Conservation (phyloP, 2,888 invertebrate species). For the Eucera pruinosa region DNA sequence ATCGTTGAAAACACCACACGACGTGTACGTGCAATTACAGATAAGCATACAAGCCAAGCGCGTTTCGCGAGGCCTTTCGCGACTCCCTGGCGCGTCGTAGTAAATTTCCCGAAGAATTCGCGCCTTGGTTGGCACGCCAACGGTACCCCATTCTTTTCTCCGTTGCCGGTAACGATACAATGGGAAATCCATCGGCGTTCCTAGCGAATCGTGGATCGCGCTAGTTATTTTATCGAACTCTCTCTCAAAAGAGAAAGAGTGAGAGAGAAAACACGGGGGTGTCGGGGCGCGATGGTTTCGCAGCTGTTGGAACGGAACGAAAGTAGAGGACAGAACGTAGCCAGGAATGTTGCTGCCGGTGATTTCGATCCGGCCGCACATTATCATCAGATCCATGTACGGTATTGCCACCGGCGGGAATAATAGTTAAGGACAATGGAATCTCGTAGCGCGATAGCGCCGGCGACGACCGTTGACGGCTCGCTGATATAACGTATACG, state of each 20-base stretch:
- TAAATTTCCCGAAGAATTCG: slow-evolving; percentile 54
- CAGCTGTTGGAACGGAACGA: slow-evolving; percentile 36
- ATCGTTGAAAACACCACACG: neutral
- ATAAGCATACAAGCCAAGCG: slow-evolving; percentile 15
- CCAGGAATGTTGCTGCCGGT: slow-evolving; percentile 51
- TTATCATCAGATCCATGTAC: slow-evolving; percentile 67
- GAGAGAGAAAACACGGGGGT: no score
- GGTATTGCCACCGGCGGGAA: slow-evolving; percentile 68
- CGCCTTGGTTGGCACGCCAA: slow-evolving; percentile 37
- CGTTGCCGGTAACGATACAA: slow-evolving; percentile 25
- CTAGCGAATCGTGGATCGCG: slow-evolving; percentile 40
- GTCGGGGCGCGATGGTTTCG: slow-evolving; percentile 10
- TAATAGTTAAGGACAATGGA: slow-evolving; percentile 78
- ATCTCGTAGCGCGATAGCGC: slow-evolving; percentile 71
- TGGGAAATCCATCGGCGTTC: slow-evolving; percentile 54
- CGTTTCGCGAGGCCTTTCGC: slow-evolving; percentile 2
- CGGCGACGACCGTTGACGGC: slow-evolving; percentile 75
- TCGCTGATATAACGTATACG: slow-evolving; percentile 79
- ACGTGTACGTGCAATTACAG: slow-evolving; percentile 37
- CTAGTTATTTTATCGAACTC: slow-evolving; percentile 42
- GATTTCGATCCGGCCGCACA: slow-evolving; percentile 65
- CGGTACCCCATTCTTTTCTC: slow-evolving; percentile 42
- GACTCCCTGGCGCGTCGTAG: slow-evolving; percentile 22
- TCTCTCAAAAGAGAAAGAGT: no score
- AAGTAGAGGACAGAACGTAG: slow-evolving; percentile 53